Evolutionary conservation across 2,888 invertebrate genomes (phyloP), one percentile per base, ranked within the genome.

Genomic region (Ichneumoninae sp.): DNA sequence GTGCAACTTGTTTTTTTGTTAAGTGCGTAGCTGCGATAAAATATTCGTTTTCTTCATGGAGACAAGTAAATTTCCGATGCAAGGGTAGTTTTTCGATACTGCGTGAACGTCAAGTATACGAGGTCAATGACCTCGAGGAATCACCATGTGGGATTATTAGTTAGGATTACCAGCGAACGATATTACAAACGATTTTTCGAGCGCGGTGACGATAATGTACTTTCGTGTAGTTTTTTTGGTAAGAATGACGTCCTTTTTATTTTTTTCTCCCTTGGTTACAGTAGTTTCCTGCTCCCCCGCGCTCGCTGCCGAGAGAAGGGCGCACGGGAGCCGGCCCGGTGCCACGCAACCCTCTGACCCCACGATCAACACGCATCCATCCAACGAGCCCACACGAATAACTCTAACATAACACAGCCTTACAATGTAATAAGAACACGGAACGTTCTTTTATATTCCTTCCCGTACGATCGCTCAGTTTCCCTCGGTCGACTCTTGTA

Each of bases 321-420:
- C 57, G 33, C 65, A 52, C 16, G 57, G 22, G n/a, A 63, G 70
- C 63, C 80, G 81, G 79, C 74, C 74, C 77, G 84, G 84, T 78
- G 84, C 80, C 84, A 84, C 84, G 84, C 84, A 84, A 84, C 84
- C 84, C 81, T 81, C 81, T 77, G 84, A 84, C 80, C 84, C 84
- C 74, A 84, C 84, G 84, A 84, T 84, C 84, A 84, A 78, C 84
- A 84, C 81, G 84, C 84, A 84, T 63, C 81, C 78, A 66, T 75
- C 70, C 73, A 63, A 81, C 77, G n/a, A 63, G 66, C 77, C 22
- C 78, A 69, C 74, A 65, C 77, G 60, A 76, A 65, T 78, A 83
- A 77, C 65, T 75, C 78, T 74, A 78, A 84, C 71, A 73, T 57
- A 75, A 81, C 78, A 84, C 65, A 81, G 63, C 60, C 66, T 65